Evolutionary conservation across 1,140 invertebrate genomes (phyloP), one percentile per base, ranked within the genome.

Genomic region (Scaptomyza graminum): DNA sequence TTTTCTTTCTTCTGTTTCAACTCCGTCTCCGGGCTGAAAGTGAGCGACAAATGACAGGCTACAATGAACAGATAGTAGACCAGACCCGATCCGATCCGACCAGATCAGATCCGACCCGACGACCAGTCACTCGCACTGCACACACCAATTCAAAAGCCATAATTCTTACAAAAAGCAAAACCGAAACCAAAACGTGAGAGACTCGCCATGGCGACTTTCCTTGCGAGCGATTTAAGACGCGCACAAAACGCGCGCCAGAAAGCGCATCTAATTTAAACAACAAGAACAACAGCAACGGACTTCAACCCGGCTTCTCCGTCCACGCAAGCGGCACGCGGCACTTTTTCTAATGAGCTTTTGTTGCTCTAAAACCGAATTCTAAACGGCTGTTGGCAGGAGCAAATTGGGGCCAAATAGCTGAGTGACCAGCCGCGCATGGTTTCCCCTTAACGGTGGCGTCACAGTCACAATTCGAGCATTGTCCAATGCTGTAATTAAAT

Each of bases 31-130:
- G 37, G 59, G 59, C 61, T 71, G 67, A 72, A 75, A 78, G 62
- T 78, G 73, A 78, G 47, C 73, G 76, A 78, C 76, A 78, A 76
- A 76, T 76, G 76, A 76, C 73, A 67, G 61, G 72, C 75, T 44
- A 47, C 44, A 39, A 46, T 41, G 43, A 34, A 66, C 46, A 64
- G n/a, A 71, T 54, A 57, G 50, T 43, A 39, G 57, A 44, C 37
- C 47, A 43, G 41, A 55, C 57, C 43, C 44, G 62, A 65, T 37
- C 60, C 11, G 49, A 28, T 28, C 15, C 15, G 52, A 55, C 13
- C 50, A 16, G 50, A 15, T 22, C 43, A 34, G 56, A 37, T 41
- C 37, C 37, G 37, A 41, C 11, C 34, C 34, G 34, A 22, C 46
- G 31, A 44, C 15, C 51, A 47, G 34, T 37, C 34, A 22, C 18